Evolutionary conservation across 2,797 vertebrate species (phyloP), one percentile per base, ranked within the genome.

Genomic region (Coluber constrictor): DNA sequence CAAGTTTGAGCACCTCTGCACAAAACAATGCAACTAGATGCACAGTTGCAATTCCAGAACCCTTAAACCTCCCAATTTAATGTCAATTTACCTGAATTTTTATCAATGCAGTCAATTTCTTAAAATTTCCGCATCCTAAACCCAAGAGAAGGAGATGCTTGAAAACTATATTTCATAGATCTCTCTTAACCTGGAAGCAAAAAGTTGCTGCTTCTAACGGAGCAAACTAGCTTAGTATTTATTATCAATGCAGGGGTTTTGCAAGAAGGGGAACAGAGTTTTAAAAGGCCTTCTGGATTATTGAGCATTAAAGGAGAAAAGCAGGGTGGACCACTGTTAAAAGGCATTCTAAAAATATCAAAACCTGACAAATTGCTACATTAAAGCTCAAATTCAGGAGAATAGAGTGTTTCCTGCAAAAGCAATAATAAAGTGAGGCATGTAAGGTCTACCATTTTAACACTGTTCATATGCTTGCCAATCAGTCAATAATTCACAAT

Each of bases 351-450:
- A 95, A 96, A 96, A 92, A 93, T 25, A 93, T 97, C 98, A 98
- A 98, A 91, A 97, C 97, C 98, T 98, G 98, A 98, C 98, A 97
- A 83, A 97, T 95, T 97, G 97, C 97, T 97, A 97, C 97, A 97
- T 98, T 96, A 97, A 98, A 98, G 98, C 98, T 98, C 97, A 96
- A 94, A 97, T 94, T 94, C 94, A 98, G 93, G 96, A 96, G 93
- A 96, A 94, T 87, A 93, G 94, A 92, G 47, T 74, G 88, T 92
- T 94, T 94, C 56, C 89, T 94, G 91, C 92, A 94, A 92, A 91
- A 47, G 91, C 74, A 91, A 87, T 86, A 95, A 57, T 92, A 95
- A 87, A 88, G 0, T 90, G 94, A 95, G 0, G n/a, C 93, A 95
- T 59, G 92, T 51, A 15, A 25, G 16, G n/a, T 60, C 79, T 43